Percentiles rank a stretch among this genome's conserved stretches.
Evolutionary conservation across 2,888 invertebrate species (phyloP).

Genomic region (Epistrophe grossulariae): DNA sequence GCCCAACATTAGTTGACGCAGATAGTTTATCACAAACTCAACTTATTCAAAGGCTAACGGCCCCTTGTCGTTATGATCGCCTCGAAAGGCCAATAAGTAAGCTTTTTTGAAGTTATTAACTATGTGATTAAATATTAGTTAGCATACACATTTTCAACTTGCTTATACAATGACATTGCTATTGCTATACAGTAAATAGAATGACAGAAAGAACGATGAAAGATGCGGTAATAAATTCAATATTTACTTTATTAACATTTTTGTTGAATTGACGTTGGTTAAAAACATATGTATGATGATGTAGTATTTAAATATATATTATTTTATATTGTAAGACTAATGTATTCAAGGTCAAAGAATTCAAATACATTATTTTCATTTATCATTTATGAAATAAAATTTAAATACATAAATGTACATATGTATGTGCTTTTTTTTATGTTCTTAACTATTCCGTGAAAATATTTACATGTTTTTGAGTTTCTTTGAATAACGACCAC

Average conservation of each 20-base stretch:
- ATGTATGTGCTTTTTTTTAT: too few species aligned
- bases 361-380: too few species aligned
- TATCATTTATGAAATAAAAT: too few species aligned
- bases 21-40: slow-evolving; percentile 81
- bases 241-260: slow-evolving; percentile 41
- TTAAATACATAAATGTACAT: too few species aligned
- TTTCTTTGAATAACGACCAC: too few species aligned
- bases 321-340: slow-evolving; percentile 20
- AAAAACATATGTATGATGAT: slow-evolving; percentile 17
- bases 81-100: slow-evolving; percentile 81
- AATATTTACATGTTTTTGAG: too few species aligned
- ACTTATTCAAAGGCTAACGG: slow-evolving; percentile 81
- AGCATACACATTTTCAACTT: background rate
- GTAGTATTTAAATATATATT: slow-evolving; percentile 10
- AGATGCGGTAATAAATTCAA: slow-evolving; percentile 52
- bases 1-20: slow-evolving; percentile 80
- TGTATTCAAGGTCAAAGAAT: background rate
- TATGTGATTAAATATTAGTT: background rate
- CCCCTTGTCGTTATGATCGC: slow-evolving; percentile 82
- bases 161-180: slow-evolving; percentile 18
- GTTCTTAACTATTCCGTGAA: too few species aligned
- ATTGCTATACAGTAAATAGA: slow-evolving; percentile 28
- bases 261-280: slow-evolving; percentile 34
- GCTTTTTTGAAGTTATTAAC: slow-evolving; percentile 39
- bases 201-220: slow-evolving; percentile 4